Conservation (phyloP, 2,113 vertebrate species). For the Phaethornis superciliosus region DNA sequence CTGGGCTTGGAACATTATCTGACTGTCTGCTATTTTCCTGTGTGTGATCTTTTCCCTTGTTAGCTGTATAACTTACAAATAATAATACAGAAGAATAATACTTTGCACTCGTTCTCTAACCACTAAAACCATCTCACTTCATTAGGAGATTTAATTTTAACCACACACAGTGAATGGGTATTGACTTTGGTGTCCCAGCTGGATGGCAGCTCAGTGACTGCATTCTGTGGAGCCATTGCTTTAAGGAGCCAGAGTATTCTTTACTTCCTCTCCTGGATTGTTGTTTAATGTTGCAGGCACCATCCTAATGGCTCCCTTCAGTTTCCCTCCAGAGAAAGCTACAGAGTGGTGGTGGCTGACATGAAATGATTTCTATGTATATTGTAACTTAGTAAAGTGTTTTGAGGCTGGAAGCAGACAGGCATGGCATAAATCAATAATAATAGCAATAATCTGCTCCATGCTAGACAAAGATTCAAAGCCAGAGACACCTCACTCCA, state of each 20-base stretch:
- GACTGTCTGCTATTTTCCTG: constrained; percentile 44
- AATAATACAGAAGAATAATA: constrained; percentile 62
- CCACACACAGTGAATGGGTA: constrained; percentile 54
- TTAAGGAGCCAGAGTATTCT: constrained; percentile 59
- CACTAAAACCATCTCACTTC: constrained; percentile 66
- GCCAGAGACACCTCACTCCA: constrained; percentile 36
- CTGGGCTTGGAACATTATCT: constrained; percentile 36
- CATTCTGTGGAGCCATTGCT: constrained; percentile 47
- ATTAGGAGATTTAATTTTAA: constrained; percentile 70
- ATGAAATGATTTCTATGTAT: constrained; percentile 51
- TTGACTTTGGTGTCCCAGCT: constrained; percentile 68
- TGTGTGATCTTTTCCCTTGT: constrained; percentile 61
- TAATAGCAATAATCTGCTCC: constrained; percentile 49
- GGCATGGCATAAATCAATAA: constrained; percentile 61
- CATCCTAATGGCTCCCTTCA: constrained; percentile 68
- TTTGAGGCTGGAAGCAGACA: constrained; percentile 64
- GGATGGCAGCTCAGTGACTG: constrained; percentile 56
- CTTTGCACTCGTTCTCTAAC: constrained; percentile 58
- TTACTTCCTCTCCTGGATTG: constrained; percentile 61
- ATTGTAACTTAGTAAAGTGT: constrained; percentile 67
- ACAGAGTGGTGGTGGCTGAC: constrained; percentile 23
- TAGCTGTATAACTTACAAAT: constrained; percentile 56
- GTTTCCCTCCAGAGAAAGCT: constrained; percentile 52
- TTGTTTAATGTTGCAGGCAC: constrained; percentile 71
- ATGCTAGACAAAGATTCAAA: constrained; percentile 22